A percentile compares a stretch with the other conserved stretches of the same genome.
Conservation (phyloP, 2,797 vertebrate genomes). For the Erethizon dorsatum region DNA sequence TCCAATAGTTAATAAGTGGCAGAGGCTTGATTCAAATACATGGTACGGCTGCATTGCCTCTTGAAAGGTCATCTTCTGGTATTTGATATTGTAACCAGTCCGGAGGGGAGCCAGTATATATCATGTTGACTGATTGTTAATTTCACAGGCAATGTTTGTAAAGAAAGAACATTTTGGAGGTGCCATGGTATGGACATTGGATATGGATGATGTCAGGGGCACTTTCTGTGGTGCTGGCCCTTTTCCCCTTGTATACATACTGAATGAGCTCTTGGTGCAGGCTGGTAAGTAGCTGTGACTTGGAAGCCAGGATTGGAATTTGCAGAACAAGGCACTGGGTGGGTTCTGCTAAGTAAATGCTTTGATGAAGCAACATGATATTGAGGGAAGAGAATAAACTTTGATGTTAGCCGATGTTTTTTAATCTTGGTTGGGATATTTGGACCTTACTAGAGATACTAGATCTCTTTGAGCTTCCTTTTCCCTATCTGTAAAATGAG, state of each 20-base stretch:
- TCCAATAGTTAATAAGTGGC: background rate
- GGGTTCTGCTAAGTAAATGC: background rate
- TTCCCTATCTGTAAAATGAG: background rate
- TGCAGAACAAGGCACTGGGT: background rate
- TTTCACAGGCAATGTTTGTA: conserved; percentile 74
- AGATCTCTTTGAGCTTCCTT: background rate
- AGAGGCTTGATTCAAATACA: background rate
- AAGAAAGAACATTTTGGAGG: conserved; percentile 75
- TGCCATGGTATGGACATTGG: conserved; percentile 83
- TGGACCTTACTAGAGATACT: background rate
- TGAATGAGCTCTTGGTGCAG: conserved; percentile 54
- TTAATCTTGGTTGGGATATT: background rate
- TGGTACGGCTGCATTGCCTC: background rate
- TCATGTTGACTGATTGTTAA: background rate
- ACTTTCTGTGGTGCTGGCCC: conserved; percentile 74
- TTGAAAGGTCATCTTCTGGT: background rate
- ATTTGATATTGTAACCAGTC: background rate
- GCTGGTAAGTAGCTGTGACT: conserved; percentile 57
- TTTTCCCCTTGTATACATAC: conserved; percentile 70
- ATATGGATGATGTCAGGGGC: conserved; percentile 78
- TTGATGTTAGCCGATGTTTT: background rate
- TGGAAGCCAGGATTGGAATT: background rate
- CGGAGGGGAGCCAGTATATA: background rate
- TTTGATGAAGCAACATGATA: background rate
- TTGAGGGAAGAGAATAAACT: background rate